Conservation (phyloP, 2,113 vertebrate species). For the Hippocampus abdominalis region DNA sequence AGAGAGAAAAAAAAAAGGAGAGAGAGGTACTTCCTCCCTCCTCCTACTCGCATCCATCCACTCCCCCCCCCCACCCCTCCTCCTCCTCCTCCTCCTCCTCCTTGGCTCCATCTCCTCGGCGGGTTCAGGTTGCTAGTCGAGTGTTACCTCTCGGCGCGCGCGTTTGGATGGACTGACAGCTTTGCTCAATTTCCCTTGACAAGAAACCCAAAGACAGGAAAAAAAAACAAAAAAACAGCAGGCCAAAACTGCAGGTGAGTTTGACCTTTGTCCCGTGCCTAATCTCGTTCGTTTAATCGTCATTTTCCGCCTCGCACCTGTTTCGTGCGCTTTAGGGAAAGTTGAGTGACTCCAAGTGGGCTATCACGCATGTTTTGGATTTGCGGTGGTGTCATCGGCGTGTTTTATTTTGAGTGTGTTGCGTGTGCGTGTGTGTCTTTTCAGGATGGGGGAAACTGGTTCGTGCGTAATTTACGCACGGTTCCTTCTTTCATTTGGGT, state of each 20-base stretch:
- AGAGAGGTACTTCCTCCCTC: slow-evolving; percentile 29
- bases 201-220: slow-evolving; percentile 1
- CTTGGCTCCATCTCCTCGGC: slow-evolving; percentile 36
- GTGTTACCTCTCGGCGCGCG: slow-evolving; percentile 64
- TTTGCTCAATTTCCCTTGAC: slow-evolving; percentile 34
- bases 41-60: slow-evolving; percentile 49
- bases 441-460: slow-evolving; percentile 30
- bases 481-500: not conserved
- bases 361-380: not conserved
- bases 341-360: slow-evolving; percentile 7
- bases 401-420: not conserved
- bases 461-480: slow-evolving; percentile 22
- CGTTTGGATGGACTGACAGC: slow-evolving; percentile 64
- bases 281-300: not conserved
- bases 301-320: not conserved
- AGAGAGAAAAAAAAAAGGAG: not conserved
- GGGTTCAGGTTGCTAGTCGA: slow-evolving; percentile 65
- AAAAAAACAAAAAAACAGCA: slow-evolving; percentile 5
- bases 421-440: not conserved
- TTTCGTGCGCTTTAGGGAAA: not conserved
- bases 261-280: not conserved
- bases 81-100: slow-evolving; percentile 36
- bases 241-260: slow-evolving; percentile 60
- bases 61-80: slow-evolving; percentile 51
- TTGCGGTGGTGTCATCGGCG: not conserved